phyloP scores from a whole-genome alignment of 2,888 invertebrate species.

The Oxystoma pomonae region DNA sequence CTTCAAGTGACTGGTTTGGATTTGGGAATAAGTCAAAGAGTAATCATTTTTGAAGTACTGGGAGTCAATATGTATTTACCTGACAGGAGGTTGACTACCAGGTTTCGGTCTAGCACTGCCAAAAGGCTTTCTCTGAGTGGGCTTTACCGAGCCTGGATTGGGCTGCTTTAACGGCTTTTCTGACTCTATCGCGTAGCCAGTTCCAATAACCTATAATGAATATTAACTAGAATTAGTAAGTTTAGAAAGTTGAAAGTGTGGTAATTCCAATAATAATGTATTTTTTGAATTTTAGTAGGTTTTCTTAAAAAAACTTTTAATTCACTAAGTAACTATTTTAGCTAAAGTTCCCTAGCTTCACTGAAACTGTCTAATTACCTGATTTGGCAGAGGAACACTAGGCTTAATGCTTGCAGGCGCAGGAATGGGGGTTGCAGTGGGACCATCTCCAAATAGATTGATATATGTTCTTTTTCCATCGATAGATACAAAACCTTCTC shows the following conservation, averaged over 20 bases:
- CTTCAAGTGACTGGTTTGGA: too few species aligned
- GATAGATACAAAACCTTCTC: slow-evolving; percentile 85
- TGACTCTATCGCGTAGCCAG: slow-evolving; percentile 61
- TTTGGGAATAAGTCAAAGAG: too few species aligned
- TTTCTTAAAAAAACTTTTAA: too few species aligned
- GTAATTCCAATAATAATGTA: too few species aligned
- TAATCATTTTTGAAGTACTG: too few species aligned
- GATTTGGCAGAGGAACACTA: slow-evolving; percentile 44
- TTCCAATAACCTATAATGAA: slow-evolving; percentile 49
- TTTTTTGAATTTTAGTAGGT: too few species aligned
- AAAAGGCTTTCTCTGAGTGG: slow-evolving; percentile 52
- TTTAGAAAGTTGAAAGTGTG: too few species aligned
- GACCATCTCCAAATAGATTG: slow-evolving; percentile 70
- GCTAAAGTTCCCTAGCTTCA: too few species aligned
- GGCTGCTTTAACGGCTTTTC: slow-evolving; percentile 48
- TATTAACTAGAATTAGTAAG: too few species aligned
- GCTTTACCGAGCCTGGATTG: slow-evolving; percentile 39
- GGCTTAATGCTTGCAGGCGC: slow-evolving; percentile 33
- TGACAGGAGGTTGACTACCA: slow-evolving; percentile 61
- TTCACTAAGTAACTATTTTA: too few species aligned
- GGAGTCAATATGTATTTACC: too few species aligned
- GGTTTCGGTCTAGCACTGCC: slow-evolving; percentile 46
- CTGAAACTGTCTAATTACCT: too few species aligned
- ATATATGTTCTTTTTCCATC: slow-evolving; percentile 88
- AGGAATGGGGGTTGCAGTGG: slow-evolving; percentile 39